Evolutionary conservation across 37 sponge, comb jelly and placozoan species (phyloP).

Genomic region (Corticium candelabrum): DNA sequence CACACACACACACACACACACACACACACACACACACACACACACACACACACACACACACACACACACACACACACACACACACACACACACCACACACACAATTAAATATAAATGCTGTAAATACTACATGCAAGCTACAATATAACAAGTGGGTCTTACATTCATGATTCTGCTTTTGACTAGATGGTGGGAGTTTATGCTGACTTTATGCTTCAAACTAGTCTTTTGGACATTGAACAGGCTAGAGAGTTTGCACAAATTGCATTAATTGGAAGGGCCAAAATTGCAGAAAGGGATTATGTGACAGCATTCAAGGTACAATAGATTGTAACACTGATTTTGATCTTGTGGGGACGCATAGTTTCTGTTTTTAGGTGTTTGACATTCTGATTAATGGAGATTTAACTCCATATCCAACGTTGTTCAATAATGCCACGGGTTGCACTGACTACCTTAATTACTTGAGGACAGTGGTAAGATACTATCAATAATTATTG

Average conservation of each 20-base stretch:
- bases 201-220: slow-evolving; percentile 43
- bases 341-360: not conserved
- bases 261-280: slow-evolving; percentile 22
- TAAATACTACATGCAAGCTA: too few species aligned
- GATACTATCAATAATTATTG: too few species aligned
- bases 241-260: slow-evolving; percentile 32
- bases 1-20: too few species aligned
- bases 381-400: slow-evolving; percentile 72
- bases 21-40: too few species aligned
- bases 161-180: not conserved
- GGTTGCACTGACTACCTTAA: slow-evolving; percentile 73
- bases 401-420: slow-evolving; percentile 57
- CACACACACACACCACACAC: too few species aligned
- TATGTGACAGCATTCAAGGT: slow-evolving; percentile 60
- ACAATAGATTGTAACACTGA: not conserved
- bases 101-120: too few species aligned
- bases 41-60: too few species aligned
- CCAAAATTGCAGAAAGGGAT: slow-evolving; percentile 22
- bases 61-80: too few species aligned
- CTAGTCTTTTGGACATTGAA: slow-evolving; percentile 44
- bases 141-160: too few species aligned
- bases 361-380: slow-evolving; percentile 21
- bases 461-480: slow-evolving; percentile 34
- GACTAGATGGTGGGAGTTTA: slow-evolving; percentile 53
- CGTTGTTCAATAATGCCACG: slow-evolving; percentile 70